Percentiles rank a stretch among this genome's conserved stretches.
These are phyloP conservation scores for Zaprionus taronus DNA, from an alignment of 1,140 invertebrate species.

Conservation along the genomic window DNA sequence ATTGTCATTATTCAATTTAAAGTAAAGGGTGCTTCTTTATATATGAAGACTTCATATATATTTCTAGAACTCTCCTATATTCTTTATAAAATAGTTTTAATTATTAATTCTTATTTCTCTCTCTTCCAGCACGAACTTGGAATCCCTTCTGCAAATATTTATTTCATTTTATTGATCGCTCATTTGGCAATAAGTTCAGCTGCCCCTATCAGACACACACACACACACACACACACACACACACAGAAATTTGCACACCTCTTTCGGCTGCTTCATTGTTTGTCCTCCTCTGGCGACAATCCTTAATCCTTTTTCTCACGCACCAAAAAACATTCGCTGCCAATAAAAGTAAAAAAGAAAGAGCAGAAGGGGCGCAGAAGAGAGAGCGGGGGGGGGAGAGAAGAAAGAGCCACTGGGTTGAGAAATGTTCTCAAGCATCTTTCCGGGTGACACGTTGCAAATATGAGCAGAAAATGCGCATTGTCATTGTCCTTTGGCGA, in stretches of 20 bases:
- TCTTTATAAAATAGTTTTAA: background rate
- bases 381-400: background rate
- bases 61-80: background rate
- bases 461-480: constrained; percentile 71
- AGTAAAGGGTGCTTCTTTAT: too few species aligned
- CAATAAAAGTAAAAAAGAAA: constrained; percentile 55
- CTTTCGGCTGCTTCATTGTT: constrained; percentile 36
- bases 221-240: constrained; percentile 21
- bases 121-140: background rate
- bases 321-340: constrained; percentile 76
- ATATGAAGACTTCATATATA: too few species aligned
- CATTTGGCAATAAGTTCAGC: constrained; percentile 28
- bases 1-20: too few species aligned
- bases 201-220: constrained; percentile 31
- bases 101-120: background rate
- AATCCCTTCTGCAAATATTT: background rate
- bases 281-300: constrained; percentile 51
- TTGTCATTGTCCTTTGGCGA: constrained; percentile 71
- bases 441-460: constrained; percentile 75
- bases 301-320: constrained; percentile 81
- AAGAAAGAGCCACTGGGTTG: constrained; percentile 7
- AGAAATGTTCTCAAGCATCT: constrained; percentile 70
- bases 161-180: constrained; percentile 1
- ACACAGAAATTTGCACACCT: constrained; percentile 17
- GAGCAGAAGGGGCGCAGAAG: constrained; percentile 5